A percentile compares a stretch with the other conserved stretches of the same genome.
phyloP scores from a whole-genome alignment of 2,113 vertebrate genomes.

The Toxostoma redivivum region DNA sequence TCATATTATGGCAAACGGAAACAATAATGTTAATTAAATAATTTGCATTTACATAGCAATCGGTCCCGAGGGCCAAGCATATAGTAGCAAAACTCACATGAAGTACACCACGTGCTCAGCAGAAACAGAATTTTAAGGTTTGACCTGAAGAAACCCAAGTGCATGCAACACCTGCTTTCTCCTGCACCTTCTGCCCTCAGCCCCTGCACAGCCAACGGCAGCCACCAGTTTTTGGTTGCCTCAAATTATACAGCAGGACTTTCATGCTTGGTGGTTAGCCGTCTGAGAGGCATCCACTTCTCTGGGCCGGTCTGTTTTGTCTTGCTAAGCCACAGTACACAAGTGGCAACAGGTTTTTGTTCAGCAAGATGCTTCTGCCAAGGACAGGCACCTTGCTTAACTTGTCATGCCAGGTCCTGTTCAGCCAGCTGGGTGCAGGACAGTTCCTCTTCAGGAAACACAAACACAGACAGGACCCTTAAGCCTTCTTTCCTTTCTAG shows the following conservation, averaged over 20 bases:
- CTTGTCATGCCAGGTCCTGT: neutral
- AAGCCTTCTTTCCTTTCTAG: neutral
- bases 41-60: constrained; percentile 59
- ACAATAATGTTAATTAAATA: constrained; percentile 67
- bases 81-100: constrained; percentile 16
- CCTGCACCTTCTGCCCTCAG: neutral
- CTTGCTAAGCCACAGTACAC: neutral
- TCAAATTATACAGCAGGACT: neutral
- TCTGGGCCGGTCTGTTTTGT: neutral
- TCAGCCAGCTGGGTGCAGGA: neutral
- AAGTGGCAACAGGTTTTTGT: neutral
- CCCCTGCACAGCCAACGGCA: neutral
- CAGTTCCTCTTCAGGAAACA: neutral
- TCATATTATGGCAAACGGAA: constrained; percentile 55
- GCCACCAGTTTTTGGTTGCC: neutral
- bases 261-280: neutral
- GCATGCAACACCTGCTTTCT: neutral
- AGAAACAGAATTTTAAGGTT: neutral
- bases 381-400: neutral
- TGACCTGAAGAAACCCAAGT: neutral
- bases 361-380: neutral
- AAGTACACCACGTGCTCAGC: neutral
- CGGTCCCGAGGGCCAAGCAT: constrained; percentile 30
- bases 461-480: neutral
- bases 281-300: neutral